Base-by-base conservation (phyloP, 1,140 invertebrate genomes). In the Drosophila arawakana region DNA sequence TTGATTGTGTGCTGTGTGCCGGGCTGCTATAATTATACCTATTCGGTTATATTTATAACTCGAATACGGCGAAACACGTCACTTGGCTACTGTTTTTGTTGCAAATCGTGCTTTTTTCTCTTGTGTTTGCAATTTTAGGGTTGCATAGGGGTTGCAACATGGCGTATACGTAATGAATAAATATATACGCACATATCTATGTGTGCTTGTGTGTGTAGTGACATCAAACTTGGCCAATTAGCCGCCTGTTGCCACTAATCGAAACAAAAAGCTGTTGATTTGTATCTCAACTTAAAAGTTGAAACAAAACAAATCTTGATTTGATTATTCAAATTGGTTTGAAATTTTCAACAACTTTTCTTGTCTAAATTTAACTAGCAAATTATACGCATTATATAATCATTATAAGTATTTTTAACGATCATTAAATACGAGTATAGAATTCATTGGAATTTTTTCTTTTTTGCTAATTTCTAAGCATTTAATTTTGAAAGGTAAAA, bases 21-120 rank as follows among this genome's bases (percentile, higher is more conserved):
- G 10, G 37, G 37, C 35, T 52, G 49, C 82, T 85, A 85, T 85
- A 81, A 86, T 76, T 85, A 86, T 52, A 78, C 60, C 71, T 39
- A 85, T 80, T 69, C 34, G 62, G 54, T 58, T 86, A 71, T 82
- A 79, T 85, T 76, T 86, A 81, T 73, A 81, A 60, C 49, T 25
- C 49, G 41, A 75, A 61, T 52, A 52, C 10, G 35, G 35, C 54
- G n/a, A 69, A 55, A 67, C 50, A 80, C 73, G 77, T 84, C 70
- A 83, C 58, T 60, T 54, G 10, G 43, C 47, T 67, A 34, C 25
- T 50, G 49, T 58, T 75, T 69, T 35, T 41, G 49, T 69, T 69
- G 71, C 49, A 49, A 73, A 61, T 69, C 41, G 25, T 30, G 25
- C 5, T 30, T 2, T 30, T 30, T 30, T 30, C 4, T 41, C 46